Evolutionary conservation across 2,113 vertebrate species (phyloP).

Genomic region (Illadopsis cleaveri): DNA sequence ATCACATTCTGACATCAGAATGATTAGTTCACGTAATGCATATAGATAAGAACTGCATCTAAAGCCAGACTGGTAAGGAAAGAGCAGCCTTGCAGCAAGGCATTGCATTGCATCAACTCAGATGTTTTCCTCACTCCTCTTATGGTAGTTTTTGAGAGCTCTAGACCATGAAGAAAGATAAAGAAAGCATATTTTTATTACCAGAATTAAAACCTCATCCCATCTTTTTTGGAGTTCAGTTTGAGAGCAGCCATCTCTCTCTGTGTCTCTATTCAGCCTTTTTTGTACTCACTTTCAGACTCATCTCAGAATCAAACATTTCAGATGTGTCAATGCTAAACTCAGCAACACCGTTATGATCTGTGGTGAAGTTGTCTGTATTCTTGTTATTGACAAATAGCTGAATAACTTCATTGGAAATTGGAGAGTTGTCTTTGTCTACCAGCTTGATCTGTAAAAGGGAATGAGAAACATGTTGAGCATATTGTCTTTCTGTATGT

Average conservation of each 20-base stretch:
- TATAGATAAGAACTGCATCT: not conserved
- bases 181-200: not conserved
- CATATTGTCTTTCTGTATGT: not conserved
- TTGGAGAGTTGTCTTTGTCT: conserved; percentile 44
- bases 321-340: conserved; percentile 58
- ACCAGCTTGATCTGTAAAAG: conserved; percentile 48
- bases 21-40: not conserved
- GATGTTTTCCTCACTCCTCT: not conserved
- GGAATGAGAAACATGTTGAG: not conserved
- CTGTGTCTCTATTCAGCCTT: not conserved
- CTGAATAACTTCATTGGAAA: conserved; percentile 55
- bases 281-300: conserved; percentile 59
- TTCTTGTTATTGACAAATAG: conserved; percentile 48
- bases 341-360: not conserved
- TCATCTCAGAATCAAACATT: conserved; percentile 55
- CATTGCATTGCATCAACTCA: not conserved
- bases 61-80: not conserved
- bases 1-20: not conserved
- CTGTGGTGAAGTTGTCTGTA: conserved; percentile 53
- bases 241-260: not conserved
- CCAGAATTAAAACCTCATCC: not conserved
- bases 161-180: not conserved
- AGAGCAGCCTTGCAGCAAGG: not conserved
- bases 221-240: not conserved
- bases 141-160: not conserved